Evolutionary conservation across 2,888 invertebrate species (phyloP), one percentile per base, ranked within the genome.

Genomic region (Cerceris rybyensis): DNA sequence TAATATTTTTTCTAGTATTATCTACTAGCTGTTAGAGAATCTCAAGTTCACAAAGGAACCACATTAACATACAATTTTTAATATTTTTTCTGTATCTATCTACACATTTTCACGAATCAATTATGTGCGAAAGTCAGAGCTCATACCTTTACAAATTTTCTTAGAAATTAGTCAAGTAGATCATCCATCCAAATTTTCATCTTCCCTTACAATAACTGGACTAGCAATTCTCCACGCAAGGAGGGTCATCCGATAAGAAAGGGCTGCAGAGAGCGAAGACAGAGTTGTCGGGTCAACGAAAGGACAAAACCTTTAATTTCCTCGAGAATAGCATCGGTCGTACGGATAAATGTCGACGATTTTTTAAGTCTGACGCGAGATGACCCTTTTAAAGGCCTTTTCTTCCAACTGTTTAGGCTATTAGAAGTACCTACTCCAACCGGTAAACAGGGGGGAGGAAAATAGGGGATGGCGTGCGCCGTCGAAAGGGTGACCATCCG

Each of bases 401-500:
- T 81, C 78, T 81, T 82, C 80, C 70, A 72, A 70, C 80, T 76
- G 78, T 84, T 84, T 84, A 78, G 82, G 74, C 81, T 78, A 81
- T 84, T 82, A 81, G 70, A 72, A 74, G 75, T 69, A 79, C 63
- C 70, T 52, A 9, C 54, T 5, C 9, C 41, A 41, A 9, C n/a
- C 41, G 28, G 1, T 28, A 28, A 28, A 28, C 4, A 4, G 28
- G 28, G 28, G 58, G 70, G 54, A 65, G 64, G 66, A 55, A 64
- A 11, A 50, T 2, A 50, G 13, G 67, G 60, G 55, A 55, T 52
- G 72, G 75, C 69, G 80, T 80, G 70, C 65, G 70, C 71, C 67
- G 85, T 78, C 81, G 75, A 78, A 80, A 87, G 87, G 83, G 84
- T 84, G 85, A 81, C 83, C 84, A 78, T 86, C 79, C 81, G 80